Evolutionary conservation across 2,797 vertebrate species (phyloP).

Genomic region (Babyrousa celebensis): DNA sequence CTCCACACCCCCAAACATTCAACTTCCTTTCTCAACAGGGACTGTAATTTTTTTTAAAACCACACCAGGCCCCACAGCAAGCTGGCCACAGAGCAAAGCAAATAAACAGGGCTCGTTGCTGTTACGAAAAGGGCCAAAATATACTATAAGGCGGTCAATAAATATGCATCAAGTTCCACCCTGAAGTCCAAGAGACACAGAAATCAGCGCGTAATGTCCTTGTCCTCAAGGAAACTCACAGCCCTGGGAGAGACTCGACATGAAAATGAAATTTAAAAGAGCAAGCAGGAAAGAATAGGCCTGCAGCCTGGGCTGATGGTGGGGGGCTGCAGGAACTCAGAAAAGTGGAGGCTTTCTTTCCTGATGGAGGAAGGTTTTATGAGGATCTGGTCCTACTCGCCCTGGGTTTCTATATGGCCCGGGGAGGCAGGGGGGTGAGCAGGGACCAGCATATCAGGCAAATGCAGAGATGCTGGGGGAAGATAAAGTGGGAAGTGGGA

Average conservation of each 20-base stretch:
- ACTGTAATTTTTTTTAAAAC: background rate
- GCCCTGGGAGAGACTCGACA: background rate
- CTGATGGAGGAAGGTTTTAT: background rate
- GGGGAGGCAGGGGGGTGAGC: fast-evolving
- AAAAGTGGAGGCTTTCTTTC: fast-evolving
- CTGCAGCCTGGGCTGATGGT: fast-evolving
- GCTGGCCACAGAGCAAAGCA: conserved; percentile 40
- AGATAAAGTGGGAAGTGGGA: background rate
- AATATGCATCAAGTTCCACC: conserved; percentile 71
- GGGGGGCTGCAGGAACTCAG: background rate
- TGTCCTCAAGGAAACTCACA: conserved; percentile 57
- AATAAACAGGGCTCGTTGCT: conserved; percentile 13
- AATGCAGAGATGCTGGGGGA: background rate
- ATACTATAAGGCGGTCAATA: conserved; percentile 42
- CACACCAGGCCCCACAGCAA: background rate
- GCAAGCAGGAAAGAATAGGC: background rate
- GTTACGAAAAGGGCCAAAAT: conserved; percentile 8
- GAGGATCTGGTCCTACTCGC: background rate
- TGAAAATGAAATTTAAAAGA: conserved; percentile 18
- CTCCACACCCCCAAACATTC: background rate
- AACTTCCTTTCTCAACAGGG: background rate
- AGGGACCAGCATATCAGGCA: background rate
- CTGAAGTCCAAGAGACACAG: conserved; percentile 62
- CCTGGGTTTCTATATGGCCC: background rate
- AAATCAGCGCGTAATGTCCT: conserved; percentile 7